Percentiles rank a stretch among this genome's conserved stretches.
Evolutionary conservation across 2,113 vertebrate species (phyloP).

Genomic region (Oriolus oriolus): DNA sequence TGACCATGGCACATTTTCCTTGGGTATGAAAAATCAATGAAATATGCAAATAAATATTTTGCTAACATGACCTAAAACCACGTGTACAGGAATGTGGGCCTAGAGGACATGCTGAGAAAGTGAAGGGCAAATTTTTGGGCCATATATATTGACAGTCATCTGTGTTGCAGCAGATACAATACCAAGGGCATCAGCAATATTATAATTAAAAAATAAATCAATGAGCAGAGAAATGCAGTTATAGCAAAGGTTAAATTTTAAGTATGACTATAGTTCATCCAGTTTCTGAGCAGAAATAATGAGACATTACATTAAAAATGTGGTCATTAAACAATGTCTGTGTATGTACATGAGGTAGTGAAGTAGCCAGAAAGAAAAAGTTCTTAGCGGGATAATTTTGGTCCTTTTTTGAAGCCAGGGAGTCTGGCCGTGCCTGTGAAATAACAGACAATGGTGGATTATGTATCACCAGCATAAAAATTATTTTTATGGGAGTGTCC

Average conservation of each 20-base stretch:
- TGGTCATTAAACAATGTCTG: background rate
- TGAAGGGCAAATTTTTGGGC: background rate
- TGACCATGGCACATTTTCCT: background rate
- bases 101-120: background rate
- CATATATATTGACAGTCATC: background rate
- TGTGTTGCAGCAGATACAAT: background rate
- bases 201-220: background rate
- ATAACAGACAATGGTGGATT: background rate
- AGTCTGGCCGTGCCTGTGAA: background rate
- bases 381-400: background rate
- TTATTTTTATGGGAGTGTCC: background rate
- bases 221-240: background rate
- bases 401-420: background rate
- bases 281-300: background rate
- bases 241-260: background rate
- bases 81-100: background rate
- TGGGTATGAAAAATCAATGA: background rate
- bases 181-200: background rate
- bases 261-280: background rate
- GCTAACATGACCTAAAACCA: background rate
- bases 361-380: background rate
- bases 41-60: conserved; percentile 3
- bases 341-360: background rate
- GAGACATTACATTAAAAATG: background rate
- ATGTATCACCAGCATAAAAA: background rate